Base-by-base conservation (phyloP, 2,797 vertebrate genomes). In the Gymnocypris eckloni region DNA sequence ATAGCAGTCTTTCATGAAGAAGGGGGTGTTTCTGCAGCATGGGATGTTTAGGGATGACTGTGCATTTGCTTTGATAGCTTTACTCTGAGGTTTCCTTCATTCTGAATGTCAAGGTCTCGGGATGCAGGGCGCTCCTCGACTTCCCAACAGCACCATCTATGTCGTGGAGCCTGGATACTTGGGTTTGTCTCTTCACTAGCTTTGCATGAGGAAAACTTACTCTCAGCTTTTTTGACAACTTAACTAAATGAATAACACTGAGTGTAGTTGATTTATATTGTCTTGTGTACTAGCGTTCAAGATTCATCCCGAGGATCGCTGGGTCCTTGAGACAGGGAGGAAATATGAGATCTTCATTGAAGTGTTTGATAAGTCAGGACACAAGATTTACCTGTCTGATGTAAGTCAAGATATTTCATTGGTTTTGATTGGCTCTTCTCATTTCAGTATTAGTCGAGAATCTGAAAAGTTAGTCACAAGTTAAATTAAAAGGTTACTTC, bases 91-190 rank as follows among this genome's bases (percentile, higher is more conserved):
- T 85, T 85, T 92, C 94, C 96, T 96, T 96, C 93, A 95, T 81
- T 75, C 77, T 86, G 18, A 70, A 50, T 70, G 2, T 76, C 75
- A 90, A 99, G 96, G 95, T 90, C 94, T 98, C 87, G 96, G 94
- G 48, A 97, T 99, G 97, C 97, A 98, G 89, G 97, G 97, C 7
- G 95, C 95, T 69, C 98, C 97, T 22, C 95, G 97, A 22, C 93
- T 99, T 1, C 98, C 98, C 50, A 99, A 99, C 94, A 96, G 97
- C 94, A 99, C 98, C 0, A 87, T 99, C 78, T 96, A 96, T 3
- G 97, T 99, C 82, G 98, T 99, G 2, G 96, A 98, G 79, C 96
- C 98, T 0, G 97, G 94, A n/a, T 99, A 98, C 90, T 87, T 99
- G 88, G 97, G 98, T 99, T 72, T 88, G 96, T 96, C 28, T 12